Conservation (phyloP, 2,113 vertebrate genomes). For the Triplophysa rosa region DNA sequence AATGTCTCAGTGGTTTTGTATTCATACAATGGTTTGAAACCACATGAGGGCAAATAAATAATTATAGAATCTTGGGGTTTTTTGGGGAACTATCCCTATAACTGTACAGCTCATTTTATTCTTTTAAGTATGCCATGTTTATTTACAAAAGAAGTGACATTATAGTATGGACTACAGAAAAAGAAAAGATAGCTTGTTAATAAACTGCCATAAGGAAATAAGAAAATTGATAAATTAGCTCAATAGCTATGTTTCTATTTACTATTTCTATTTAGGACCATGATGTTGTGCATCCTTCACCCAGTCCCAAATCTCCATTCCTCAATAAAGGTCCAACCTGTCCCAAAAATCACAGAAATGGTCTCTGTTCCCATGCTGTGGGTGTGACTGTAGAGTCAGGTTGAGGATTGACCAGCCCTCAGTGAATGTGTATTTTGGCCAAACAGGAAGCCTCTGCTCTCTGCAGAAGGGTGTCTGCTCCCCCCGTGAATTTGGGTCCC, state of each 20-base stretch:
- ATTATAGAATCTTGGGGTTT: too few relatives aligned
- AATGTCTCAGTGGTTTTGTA: too few relatives aligned
- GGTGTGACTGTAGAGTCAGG: conserved; percentile 68
- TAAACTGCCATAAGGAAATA: background rate
- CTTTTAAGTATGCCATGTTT: too few relatives aligned
- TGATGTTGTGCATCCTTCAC: background rate
- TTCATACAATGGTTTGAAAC: too few relatives aligned
- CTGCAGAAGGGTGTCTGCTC: conserved; percentile 69
- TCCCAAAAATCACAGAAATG: conserved; percentile 78
- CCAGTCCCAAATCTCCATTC: background rate
- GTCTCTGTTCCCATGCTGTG: conserved; percentile 64
- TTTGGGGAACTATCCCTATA: too few relatives aligned
- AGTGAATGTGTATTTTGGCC: conserved; percentile 66
- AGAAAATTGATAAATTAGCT: too few relatives aligned
- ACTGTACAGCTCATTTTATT: too few relatives aligned
- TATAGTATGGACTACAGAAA: background rate
- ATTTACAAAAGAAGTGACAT: too few relatives aligned
- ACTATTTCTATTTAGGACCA: too few relatives aligned
- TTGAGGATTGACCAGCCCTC: conserved; percentile 72
- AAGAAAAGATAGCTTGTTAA: background rate
- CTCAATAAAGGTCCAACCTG: conserved; percentile 70
- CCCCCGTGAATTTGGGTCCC: conserved; percentile 63
- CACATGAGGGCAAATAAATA: too few relatives aligned
- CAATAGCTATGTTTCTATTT: too few relatives aligned
- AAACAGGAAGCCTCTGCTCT: conserved; percentile 61